phyloP scores from a whole-genome alignment of 2,888 invertebrate genomes.

The Odontomyia ornata region DNA sequence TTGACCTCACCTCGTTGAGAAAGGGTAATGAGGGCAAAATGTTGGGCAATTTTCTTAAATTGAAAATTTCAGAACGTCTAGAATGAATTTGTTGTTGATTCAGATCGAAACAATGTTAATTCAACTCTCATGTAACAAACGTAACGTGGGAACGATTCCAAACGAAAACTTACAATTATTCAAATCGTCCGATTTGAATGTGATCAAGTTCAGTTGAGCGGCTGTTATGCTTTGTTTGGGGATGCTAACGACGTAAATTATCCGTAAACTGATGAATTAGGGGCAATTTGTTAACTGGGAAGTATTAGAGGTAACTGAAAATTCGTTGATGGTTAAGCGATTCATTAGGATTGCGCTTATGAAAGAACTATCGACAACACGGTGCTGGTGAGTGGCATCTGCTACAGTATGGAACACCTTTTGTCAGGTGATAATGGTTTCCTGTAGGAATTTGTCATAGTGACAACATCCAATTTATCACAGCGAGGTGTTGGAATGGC shows the following conservation, averaged over 20 bases:
- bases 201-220: background rate
- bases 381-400: background rate
- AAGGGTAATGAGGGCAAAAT: slow-evolving; percentile 43
- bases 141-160: slow-evolving; percentile 16
- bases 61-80: slow-evolving; percentile 33
- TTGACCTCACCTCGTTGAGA: slow-evolving; percentile 31
- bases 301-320: slow-evolving; percentile 3
- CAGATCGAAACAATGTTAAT: slow-evolving; percentile 36
- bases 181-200: slow-evolving; percentile 29
- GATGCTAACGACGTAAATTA: slow-evolving; percentile 26
- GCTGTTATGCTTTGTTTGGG: slow-evolving; percentile 6
- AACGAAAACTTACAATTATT: slow-evolving; percentile 22
- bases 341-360: slow-evolving; percentile 10
- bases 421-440: slow-evolving; percentile 35
- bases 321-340: slow-evolving; percentile 16
- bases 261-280: slow-evolving; percentile 43
- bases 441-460: slow-evolving; percentile 31
- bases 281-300: slow-evolving; percentile 26
- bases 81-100: slow-evolving; percentile 11
- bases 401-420: slow-evolving; percentile 8
- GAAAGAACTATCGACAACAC: background rate
- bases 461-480: slow-evolving; percentile 22
- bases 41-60: slow-evolving; percentile 44
- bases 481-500: background rate
- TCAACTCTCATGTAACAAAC: background rate